phyloP scores from a whole-genome alignment of 2,797 vertebrate species.

The Cryptoblepharus egeriae region DNA sequence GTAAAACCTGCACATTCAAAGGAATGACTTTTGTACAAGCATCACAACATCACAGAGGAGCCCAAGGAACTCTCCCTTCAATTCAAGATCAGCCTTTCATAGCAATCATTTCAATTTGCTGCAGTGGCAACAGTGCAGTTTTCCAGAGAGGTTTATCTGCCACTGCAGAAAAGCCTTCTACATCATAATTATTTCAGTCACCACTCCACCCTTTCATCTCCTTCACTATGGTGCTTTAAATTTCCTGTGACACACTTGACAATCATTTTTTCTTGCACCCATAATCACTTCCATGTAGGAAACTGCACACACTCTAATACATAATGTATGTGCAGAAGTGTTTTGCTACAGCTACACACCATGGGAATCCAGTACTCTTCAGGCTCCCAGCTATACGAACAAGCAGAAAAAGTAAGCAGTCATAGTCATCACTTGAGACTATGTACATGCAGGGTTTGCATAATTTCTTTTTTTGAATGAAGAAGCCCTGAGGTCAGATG shows the following conservation, averaged over 20 bases:
- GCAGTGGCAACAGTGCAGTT: neutral
- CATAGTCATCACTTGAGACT: neutral
- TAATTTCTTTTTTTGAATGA: neutral
- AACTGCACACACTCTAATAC: neutral
- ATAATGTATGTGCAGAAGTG: neutral
- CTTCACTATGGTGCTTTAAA: neutral
- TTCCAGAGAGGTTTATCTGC: neutral
- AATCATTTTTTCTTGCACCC: neutral
- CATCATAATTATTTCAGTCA: neutral
- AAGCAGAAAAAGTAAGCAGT: neutral
- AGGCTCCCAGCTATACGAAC: neutral
- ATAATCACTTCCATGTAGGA: neutral
- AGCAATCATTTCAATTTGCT: neutral
- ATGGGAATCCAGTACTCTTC: neutral
- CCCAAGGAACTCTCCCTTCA: neutral
- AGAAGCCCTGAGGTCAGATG: neutral
- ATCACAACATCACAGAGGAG: neutral
- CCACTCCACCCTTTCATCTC: neutral
- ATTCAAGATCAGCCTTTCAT: neutral
- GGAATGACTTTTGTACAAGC: constrained; percentile 2
- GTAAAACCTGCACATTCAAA: neutral
- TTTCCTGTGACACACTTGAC: neutral
- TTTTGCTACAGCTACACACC: neutral
- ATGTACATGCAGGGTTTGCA: neutral
- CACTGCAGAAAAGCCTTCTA: constrained; percentile 4